These are phyloP conservation scores for Galerucella nymphaeae DNA, from an alignment of 2,888 invertebrate genomes.

Conservation along the genomic window DNA sequence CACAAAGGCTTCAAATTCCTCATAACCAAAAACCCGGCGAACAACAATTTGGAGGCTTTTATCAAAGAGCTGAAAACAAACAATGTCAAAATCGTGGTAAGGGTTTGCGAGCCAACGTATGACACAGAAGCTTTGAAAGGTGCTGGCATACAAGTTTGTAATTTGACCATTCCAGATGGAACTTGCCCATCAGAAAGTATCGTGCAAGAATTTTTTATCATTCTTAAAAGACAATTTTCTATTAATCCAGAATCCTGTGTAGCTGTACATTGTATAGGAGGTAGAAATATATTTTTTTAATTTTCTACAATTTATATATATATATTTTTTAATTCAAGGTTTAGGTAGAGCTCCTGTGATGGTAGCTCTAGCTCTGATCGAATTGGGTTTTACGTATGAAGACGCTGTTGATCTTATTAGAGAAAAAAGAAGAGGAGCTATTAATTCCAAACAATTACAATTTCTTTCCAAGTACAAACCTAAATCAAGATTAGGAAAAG, in stretches of 20 bases:
- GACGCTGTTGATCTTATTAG: slow-evolving; percentile 49
- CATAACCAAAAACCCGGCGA: slow-evolving; percentile 49
- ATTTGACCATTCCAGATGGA: slow-evolving; percentile 49
- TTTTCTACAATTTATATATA: background rate
- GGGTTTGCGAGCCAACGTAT: slow-evolving; percentile 50
- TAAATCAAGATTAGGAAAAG: slow-evolving; percentile 42
- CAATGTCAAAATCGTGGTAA: slow-evolving; percentile 47
- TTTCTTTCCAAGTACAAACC: slow-evolving; percentile 50
- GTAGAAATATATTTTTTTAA: slow-evolving; percentile 22
- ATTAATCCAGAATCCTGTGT: slow-evolving; percentile 46
- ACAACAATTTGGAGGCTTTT: slow-evolving; percentile 46
- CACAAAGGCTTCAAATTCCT: slow-evolving; percentile 49
- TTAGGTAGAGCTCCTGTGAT: slow-evolving; percentile 50
- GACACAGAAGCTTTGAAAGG: slow-evolving; percentile 45
- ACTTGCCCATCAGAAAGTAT: slow-evolving; percentile 47
- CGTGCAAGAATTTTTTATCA: slow-evolving; percentile 46
- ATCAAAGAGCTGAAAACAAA: slow-evolving; percentile 49
- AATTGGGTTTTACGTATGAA: slow-evolving; percentile 49
- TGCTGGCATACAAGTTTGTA: slow-evolving; percentile 48
- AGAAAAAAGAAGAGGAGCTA: slow-evolving; percentile 48
- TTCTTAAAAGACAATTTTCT: slow-evolving; percentile 46
- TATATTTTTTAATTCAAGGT: slow-evolving; percentile 34
- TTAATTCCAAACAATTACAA: slow-evolving; percentile 49
- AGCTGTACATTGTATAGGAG: slow-evolving; percentile 50
- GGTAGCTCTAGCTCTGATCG: slow-evolving; percentile 49